Conservation (phyloP, 2,888 invertebrate species). For the Dexiosoma caninum region DNA sequence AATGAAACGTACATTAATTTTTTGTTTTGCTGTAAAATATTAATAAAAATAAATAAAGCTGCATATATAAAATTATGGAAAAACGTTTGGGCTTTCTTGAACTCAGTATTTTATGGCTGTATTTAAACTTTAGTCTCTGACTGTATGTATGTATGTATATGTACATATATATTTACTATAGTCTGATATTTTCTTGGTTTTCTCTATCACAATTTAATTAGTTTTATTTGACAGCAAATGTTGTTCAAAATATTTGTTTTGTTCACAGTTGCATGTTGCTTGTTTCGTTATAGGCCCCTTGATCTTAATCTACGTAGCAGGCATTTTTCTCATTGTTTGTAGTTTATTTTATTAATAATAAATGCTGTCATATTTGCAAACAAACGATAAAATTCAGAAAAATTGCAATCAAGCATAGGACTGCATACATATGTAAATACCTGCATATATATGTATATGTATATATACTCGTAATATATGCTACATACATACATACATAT, state of each 20-base stretch:
- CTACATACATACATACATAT: too few species aligned
- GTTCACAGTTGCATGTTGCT: constrained; percentile 40
- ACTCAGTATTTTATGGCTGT: too few species aligned
- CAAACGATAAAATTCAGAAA: not conserved
- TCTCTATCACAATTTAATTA: constrained; percentile 21
- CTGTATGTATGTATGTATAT: too few species aligned
- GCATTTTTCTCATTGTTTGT: constrained; percentile 51
- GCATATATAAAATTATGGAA: not conserved
- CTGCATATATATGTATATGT: too few species aligned
- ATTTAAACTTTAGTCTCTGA: too few species aligned
- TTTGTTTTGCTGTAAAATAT: too few species aligned
- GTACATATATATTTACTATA: too few species aligned
- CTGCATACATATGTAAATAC: too few species aligned
- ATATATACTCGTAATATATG: too few species aligned
- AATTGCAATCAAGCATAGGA: not conserved
- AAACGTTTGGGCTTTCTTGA: too few species aligned
- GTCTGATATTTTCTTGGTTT: not conserved
- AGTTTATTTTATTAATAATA: constrained; percentile 46
- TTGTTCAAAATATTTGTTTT: not conserved
- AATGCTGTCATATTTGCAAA: constrained; percentile 44
- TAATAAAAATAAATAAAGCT: too few species aligned
- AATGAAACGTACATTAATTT: too few species aligned
- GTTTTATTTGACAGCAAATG: constrained; percentile 2
- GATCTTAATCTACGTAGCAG: constrained; percentile 44
- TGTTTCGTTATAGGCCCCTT: constrained; percentile 29